phyloP scores from a whole-genome alignment of 1,140 invertebrate species.

The Aphis gossypii region DNA sequence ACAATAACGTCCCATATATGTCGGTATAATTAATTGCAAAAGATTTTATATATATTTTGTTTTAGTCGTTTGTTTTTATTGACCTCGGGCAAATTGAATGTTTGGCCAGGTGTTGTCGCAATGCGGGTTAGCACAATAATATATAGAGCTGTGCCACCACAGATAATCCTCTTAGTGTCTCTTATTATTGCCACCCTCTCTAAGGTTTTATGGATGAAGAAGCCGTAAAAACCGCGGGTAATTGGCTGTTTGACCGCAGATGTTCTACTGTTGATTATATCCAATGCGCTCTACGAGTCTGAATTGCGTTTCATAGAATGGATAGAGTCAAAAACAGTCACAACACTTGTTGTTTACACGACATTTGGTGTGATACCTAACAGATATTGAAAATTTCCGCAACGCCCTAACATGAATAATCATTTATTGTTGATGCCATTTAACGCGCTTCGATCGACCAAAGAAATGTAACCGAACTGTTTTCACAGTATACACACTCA shows the following conservation, averaged over 20 bases:
- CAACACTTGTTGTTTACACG: slow-evolving; percentile 44
- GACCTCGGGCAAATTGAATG: slow-evolving; percentile 26
- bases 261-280: slow-evolving; percentile 51
- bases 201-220: slow-evolving; percentile 38
- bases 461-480: not conserved
- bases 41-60: not conserved
- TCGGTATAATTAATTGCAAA: slow-evolving; percentile 35
- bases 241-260: slow-evolving; percentile 56
- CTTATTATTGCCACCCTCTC: not conserved
- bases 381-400: not conserved
- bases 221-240: slow-evolving; percentile 52
- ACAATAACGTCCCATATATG: not conserved
- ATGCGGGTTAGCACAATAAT: slow-evolving; percentile 40
- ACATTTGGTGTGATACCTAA: not conserved
- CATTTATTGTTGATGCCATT: not conserved
- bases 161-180: slow-evolving; percentile 48
- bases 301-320: not conserved
- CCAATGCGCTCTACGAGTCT: not conserved
- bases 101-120: slow-evolving; percentile 53
- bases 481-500: not conserved
- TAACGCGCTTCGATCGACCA: not conserved
- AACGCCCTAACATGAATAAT: not conserved
- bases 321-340: not conserved
- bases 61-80: not conserved
- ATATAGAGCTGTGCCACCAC: not conserved